Conservation (phyloP, 2,797 vertebrate species). For the Clarias fuscus region DNA sequence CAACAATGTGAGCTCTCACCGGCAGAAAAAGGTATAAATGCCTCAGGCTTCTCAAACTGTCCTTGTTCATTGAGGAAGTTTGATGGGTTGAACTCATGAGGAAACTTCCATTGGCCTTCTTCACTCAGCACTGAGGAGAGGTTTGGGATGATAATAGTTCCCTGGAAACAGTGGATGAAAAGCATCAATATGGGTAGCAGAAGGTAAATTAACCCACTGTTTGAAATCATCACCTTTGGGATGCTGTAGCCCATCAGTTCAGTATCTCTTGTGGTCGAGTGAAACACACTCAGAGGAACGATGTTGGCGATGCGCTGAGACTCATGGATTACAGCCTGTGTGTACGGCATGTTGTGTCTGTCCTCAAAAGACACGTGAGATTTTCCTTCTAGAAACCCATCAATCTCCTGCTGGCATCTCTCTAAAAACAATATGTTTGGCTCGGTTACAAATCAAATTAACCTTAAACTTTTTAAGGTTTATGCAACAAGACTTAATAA, state of each 20-base stretch:
- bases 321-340: slow-evolving; percentile 76
- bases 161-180: slow-evolving; percentile 53
- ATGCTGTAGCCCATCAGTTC: slow-evolving; percentile 76
- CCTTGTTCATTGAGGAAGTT: slow-evolving; percentile 72
- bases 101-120: slow-evolving; percentile 73
- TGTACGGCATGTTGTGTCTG: slow-evolving; percentile 68
- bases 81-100: slow-evolving; percentile 71
- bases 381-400: slow-evolving; percentile 63
- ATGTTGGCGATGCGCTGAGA: slow-evolving; percentile 66
- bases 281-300: slow-evolving; percentile 71
- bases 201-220: neutral
- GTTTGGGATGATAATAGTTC: slow-evolving; percentile 72
- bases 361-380: slow-evolving; percentile 59
- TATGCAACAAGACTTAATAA: neutral
- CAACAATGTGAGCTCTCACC: slow-evolving; percentile 54
- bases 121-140: slow-evolving; percentile 65
- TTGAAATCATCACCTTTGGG: slow-evolving; percentile 67
- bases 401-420: slow-evolving; percentile 71
- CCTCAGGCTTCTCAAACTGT: slow-evolving; percentile 72
- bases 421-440: slow-evolving; percentile 50
- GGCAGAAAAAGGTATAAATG: slow-evolving; percentile 74
- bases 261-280: slow-evolving; percentile 71
- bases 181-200: neutral
- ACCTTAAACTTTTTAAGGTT: neutral
- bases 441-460: neutral